phyloP scores from a whole-genome alignment of 2,113 vertebrate species.

The Dendrocopos noguchii region DNA sequence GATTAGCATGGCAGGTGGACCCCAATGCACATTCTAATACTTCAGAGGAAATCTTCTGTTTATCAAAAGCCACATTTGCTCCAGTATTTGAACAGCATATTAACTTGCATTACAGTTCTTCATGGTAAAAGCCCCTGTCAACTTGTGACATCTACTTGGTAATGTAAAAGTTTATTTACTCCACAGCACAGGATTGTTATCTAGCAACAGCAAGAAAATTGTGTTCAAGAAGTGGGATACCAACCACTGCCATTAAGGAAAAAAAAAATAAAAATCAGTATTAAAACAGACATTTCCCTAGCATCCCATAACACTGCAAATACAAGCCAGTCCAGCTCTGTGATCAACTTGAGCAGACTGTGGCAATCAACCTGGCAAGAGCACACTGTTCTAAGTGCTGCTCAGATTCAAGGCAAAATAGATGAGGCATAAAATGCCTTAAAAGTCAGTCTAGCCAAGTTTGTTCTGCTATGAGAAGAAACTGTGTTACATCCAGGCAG shows the following conservation, averaged over 20 bases:
- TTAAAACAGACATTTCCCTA: neutral
- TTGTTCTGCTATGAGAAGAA: conserved; percentile 21
- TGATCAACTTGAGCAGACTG: neutral
- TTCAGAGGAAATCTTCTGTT: neutral
- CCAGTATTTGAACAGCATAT: neutral
- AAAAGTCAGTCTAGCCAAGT: conserved; percentile 1
- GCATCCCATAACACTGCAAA: neutral
- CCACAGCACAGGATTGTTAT: neutral
- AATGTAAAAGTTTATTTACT: neutral
- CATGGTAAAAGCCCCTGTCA: neutral
- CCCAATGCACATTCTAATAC: neutral
- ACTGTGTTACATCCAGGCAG: conserved; percentile 34
- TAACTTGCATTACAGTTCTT: neutral
- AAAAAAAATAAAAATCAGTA: neutral
- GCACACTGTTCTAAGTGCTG: neutral
- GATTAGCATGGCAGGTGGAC: neutral
- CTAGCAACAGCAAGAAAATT: neutral
- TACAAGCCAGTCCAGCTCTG: neutral
- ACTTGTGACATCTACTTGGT: neutral
- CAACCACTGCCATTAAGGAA: neutral
- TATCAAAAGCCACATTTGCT: neutral
- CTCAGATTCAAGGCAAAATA: neutral
- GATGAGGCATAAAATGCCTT: neutral
- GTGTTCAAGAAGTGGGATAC: neutral
- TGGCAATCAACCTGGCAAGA: neutral